Evolutionary conservation across 2,113 vertebrate species (phyloP).

Genomic region (Phodopus roborovskii): DNA sequence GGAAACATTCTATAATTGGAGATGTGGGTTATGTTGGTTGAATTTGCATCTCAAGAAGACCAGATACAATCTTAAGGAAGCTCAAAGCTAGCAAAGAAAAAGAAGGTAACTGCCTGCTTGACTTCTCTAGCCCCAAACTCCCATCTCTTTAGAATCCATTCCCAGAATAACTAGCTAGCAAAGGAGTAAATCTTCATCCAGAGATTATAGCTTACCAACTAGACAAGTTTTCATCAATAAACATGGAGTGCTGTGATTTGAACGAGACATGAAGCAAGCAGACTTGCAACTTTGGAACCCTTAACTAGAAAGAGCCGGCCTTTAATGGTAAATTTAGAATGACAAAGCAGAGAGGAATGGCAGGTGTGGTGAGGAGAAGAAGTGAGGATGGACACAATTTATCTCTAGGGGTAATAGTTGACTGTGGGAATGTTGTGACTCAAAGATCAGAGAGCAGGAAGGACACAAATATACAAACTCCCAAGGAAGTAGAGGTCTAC

Average conservation of each 20-base stretch:
- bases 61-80: background rate
- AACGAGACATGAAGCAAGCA: background rate
- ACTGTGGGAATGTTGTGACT: slow-evolving; percentile 53
- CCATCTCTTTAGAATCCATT: background rate
- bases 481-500: background rate
- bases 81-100: background rate
- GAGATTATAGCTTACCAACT: background rate
- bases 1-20: slow-evolving; percentile 7
- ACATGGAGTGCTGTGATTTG: slow-evolving; percentile 44
- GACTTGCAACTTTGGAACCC: slow-evolving; percentile 41
- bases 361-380: background rate
- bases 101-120: background rate
- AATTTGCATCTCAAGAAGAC: background rate
- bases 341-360: slow-evolving; percentile 51
- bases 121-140: background rate
- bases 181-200: background rate
- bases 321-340: slow-evolving; percentile 50
- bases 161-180: background rate
- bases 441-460: slow-evolving; percentile 63
- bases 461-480: background rate
- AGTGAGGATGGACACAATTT: slow-evolving; percentile 44
- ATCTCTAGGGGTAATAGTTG: slow-evolving; percentile 37
- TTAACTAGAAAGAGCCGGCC: slow-evolving; percentile 64
- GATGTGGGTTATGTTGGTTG: background rate
- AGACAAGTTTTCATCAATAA: slow-evolving; percentile 34